Conservation (phyloP, 2,888 invertebrate genomes). For the Caenorhabditis sp. region DNA sequence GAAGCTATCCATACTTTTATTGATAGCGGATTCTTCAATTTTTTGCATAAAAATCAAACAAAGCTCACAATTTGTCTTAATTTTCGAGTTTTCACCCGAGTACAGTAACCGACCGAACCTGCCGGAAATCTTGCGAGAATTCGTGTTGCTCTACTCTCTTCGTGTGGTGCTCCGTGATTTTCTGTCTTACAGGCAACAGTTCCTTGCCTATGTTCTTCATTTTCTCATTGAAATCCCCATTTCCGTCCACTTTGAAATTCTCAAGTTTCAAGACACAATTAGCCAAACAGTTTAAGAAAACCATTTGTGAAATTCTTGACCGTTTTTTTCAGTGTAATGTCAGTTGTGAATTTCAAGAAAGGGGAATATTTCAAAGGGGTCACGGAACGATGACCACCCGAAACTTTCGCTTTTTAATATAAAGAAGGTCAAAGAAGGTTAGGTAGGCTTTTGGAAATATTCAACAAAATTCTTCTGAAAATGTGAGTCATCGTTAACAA, state of each 20-base stretch:
- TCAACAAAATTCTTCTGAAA: background rate
- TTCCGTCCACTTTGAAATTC: background rate
- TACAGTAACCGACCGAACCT: no score
- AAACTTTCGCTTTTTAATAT: conserved; percentile 25
- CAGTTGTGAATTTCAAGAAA: background rate
- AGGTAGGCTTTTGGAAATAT: background rate
- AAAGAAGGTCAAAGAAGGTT: conserved; percentile 17
- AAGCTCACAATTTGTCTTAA: no score
- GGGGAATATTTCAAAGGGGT: conserved; percentile 6
- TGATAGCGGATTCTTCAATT: no score
- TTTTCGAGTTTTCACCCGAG: no score
- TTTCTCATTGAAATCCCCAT: no score
- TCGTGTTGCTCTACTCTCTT: no score
- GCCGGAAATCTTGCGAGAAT: no score
- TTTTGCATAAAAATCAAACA: no score
- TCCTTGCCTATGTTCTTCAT: background rate
- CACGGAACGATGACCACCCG: conserved; percentile 38
- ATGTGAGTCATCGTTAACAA: conserved; percentile 1
- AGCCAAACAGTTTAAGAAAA: background rate
- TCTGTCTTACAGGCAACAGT: no score
- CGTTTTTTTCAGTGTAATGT: conserved; percentile 23
- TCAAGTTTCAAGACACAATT: background rate
- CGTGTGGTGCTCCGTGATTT: no score
- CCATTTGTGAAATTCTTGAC: background rate
- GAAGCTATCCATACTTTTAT: no score